Percentiles rank a stretch among this genome's conserved stretches.
phyloP scores from a whole-genome alignment of 1,140 invertebrate genomes.

The Trypoxylus dichotomus region DNA sequence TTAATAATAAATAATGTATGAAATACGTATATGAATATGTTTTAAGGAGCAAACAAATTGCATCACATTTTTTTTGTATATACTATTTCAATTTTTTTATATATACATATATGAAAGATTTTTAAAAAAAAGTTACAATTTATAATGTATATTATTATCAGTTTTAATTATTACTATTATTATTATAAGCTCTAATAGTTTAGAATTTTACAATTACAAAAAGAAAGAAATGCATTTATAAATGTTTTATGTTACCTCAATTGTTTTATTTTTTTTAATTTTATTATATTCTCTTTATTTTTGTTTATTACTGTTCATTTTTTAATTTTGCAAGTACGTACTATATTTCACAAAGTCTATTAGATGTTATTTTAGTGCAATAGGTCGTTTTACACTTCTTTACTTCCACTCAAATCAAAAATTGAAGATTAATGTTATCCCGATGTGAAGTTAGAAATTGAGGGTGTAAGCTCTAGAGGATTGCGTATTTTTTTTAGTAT shows the following conservation, averaged over 20 bases:
- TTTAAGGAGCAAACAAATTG: conserved; percentile 11
- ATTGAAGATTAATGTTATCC: no score
- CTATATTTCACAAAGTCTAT: conserved; percentile 25
- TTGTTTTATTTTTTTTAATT: conserved; percentile 10
- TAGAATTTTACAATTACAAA: background rate
- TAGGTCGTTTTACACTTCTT: background rate
- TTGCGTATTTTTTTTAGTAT: background rate
- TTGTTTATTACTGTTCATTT: conserved; percentile 13
- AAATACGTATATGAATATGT: conserved; percentile 3
- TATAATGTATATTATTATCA: conserved; percentile 28
- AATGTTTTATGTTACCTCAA: conserved; percentile 33
- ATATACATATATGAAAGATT: conserved; percentile 10
- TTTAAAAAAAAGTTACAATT: conserved; percentile 1
- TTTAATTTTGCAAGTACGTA: background rate
- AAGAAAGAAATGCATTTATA: conserved; percentile 31
- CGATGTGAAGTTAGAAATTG: no score
- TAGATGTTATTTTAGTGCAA: conserved; percentile 30
- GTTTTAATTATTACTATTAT: conserved; percentile 5
- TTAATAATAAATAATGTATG: background rate
- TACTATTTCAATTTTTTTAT: conserved; percentile 25
- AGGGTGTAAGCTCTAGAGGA: no score
- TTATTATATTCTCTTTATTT: background rate
- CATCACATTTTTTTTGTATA: conserved; percentile 32
- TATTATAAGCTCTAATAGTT: background rate
- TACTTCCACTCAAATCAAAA: background rate